phyloP scores from a whole-genome alignment of 1,140 invertebrate genomes.

The Anthonomus grandis region DNA sequence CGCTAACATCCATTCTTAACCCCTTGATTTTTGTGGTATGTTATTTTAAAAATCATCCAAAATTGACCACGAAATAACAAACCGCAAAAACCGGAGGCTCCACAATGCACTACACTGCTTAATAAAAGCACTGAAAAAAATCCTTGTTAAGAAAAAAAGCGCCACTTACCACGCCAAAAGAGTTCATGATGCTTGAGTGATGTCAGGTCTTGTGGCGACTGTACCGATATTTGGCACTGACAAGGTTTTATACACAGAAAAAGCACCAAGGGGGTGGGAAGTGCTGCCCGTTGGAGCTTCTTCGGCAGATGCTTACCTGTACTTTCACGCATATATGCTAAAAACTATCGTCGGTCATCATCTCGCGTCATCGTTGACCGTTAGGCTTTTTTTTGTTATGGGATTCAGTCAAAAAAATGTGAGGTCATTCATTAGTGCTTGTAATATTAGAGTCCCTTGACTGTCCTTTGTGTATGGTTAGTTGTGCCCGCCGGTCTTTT shows the following conservation, averaged over 20 bases:
- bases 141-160: not conserved
- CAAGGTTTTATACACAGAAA: conserved; percentile 40
- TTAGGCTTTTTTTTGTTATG: too few species aligned
- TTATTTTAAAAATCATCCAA: too few species aligned
- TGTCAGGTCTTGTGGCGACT: conserved; percentile 47
- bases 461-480: too few species aligned
- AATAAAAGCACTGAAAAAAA: not conserved
- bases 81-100: not conserved
- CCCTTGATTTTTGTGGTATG: too few species aligned
- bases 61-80: conserved; percentile 5
- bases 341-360: too few species aligned
- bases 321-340: conserved; percentile 38
- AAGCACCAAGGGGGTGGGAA: conserved; percentile 38
- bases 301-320: conserved; percentile 34
- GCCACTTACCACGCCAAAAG: conserved; percentile 47
- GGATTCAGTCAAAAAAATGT: too few species aligned
- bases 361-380: too few species aligned
- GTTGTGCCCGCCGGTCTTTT: too few species aligned
- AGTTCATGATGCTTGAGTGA: conserved; percentile 49
- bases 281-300: conserved; percentile 22
- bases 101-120: not conserved
- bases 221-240: conserved; percentile 35
- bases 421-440: too few species aligned
- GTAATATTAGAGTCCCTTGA: too few species aligned
- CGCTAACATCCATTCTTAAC: too few species aligned